Percentiles rank a stretch among this genome's conserved stretches.
Evolutionary conservation across 2,888 invertebrate genomes (phyloP).

Genomic region (Ferrisia virgata): DNA sequence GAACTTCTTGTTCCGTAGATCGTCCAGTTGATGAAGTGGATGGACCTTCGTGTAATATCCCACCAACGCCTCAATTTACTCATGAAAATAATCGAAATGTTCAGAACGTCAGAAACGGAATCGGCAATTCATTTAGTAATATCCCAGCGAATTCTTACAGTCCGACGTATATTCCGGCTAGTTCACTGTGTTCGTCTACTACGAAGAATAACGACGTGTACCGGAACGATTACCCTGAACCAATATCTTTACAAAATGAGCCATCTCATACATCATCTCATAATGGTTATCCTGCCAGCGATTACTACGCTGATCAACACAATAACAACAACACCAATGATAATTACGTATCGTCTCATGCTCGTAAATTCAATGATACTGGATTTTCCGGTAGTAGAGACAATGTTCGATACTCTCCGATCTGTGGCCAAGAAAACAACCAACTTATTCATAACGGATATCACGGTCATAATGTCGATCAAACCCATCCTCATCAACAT

Average conservation of each 20-base stretch:
- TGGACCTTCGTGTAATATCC: conserved; percentile 41
- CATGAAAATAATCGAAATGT: conserved; percentile 9
- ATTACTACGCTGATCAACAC: conserved; percentile 23
- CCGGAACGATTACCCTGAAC: conserved; percentile 31
- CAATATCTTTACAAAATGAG: conserved; percentile 19
- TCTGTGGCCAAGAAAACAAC: not conserved
- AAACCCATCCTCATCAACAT: not conserved
- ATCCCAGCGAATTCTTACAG: conserved; percentile 34
- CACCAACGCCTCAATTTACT: conserved; percentile 33
- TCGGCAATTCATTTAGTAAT: conserved; percentile 36
- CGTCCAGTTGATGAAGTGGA: conserved; percentile 23
- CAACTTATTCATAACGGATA: conserved; percentile 16
- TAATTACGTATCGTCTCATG: not conserved
- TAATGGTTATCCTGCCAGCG: not conserved
- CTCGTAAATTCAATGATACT: not conserved
- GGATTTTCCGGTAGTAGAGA: not conserved
- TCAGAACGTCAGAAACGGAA: not conserved
- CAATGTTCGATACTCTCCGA: not conserved
- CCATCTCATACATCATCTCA: not conserved
- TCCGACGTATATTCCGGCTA: conserved; percentile 42
- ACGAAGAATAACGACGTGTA: not conserved
- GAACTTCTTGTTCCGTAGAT: not conserved
- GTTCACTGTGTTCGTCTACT: conserved; percentile 17
- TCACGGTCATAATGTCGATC: not conserved
- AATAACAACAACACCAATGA: not conserved